Percentiles rank a stretch among this genome's conserved stretches.
phyloP scores from a whole-genome alignment of 2,113 vertebrate genomes.

The Cynopterus brachyotis region DNA sequence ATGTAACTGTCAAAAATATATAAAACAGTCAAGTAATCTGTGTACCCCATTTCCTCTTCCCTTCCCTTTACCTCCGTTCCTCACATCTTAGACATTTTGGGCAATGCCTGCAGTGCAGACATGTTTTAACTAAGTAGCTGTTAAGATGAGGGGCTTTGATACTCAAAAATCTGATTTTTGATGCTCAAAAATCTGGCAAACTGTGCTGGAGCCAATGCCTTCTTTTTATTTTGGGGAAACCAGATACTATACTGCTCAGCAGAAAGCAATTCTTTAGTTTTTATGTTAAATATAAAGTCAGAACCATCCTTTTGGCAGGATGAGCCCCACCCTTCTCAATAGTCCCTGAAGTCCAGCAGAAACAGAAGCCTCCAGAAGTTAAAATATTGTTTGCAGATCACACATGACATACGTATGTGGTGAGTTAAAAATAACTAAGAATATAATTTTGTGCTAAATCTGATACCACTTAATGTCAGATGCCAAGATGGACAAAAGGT shows the following conservation, averaged over 20 bases:
- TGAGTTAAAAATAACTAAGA: background rate
- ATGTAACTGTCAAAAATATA: background rate
- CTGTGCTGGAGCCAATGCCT: background rate
- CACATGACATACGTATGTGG: background rate
- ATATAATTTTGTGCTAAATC: background rate
- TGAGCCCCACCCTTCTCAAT: background rate
- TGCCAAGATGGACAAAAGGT: background rate
- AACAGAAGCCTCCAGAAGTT: background rate
- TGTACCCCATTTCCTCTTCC: background rate
- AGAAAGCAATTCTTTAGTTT: background rate
- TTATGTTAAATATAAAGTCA: background rate
- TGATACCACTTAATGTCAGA: background rate
- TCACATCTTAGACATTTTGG: background rate
- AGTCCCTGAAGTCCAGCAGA: background rate
- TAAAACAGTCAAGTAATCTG: background rate
- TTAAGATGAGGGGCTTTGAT: background rate
- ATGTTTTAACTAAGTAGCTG: background rate
- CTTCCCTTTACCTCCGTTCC: background rate
- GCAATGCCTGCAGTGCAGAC: background rate
- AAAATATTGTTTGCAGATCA: background rate
- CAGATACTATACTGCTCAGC: background rate
- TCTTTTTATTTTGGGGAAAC: background rate
- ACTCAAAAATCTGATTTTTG: too few species aligned
- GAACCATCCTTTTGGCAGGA: background rate
- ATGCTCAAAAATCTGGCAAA: too few species aligned